Evolutionary conservation across 2,888 invertebrate genomes (phyloP).

Genomic region (Sceliomorpha sp.): DNA sequence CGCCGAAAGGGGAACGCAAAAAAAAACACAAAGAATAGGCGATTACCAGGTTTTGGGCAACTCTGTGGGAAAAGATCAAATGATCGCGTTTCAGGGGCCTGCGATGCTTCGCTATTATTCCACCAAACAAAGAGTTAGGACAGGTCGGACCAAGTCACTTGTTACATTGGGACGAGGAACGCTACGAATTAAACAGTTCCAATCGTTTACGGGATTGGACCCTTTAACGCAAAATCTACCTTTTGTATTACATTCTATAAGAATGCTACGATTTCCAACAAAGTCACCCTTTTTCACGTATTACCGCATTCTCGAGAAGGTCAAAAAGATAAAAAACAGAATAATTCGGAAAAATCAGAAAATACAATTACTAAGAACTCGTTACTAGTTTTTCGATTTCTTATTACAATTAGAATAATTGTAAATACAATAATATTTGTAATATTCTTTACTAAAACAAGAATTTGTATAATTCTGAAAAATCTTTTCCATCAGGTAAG

Average conservation of each 20-base stretch:
- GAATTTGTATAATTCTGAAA: too few relatives aligned
- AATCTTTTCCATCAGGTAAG: too few relatives aligned
- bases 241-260: slow-evolving; percentile 15
- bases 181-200: slow-evolving; percentile 27
- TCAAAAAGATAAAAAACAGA: too few relatives aligned
- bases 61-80: slow-evolving; percentile 74
- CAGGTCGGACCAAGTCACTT: slow-evolving; percentile 15
- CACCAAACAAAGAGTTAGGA: slow-evolving; percentile 54
- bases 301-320: too few relatives aligned
- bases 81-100: slow-evolving; percentile 64
- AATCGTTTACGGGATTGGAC: slow-evolving; percentile 33
- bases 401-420: too few relatives aligned
- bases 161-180: slow-evolving; percentile 1
- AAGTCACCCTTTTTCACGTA: neutral
- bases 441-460: neutral
- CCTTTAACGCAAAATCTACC: slow-evolving; percentile 36
- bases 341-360: too few relatives aligned
- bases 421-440: slow-evolving; percentile 30
- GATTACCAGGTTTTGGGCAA: slow-evolving; percentile 74
- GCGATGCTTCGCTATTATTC: slow-evolving; percentile 70
- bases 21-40: slow-evolving; percentile 71
- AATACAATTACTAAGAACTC: too few relatives aligned
- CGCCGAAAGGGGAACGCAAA: too few relatives aligned
- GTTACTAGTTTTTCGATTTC: too few relatives aligned
- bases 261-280: slow-evolving; percentile 21